Evolutionary conservation across 2,888 invertebrate species (phyloP), one percentile per base, ranked within the genome.

Genomic region (Eubasilissa splendida): DNA sequence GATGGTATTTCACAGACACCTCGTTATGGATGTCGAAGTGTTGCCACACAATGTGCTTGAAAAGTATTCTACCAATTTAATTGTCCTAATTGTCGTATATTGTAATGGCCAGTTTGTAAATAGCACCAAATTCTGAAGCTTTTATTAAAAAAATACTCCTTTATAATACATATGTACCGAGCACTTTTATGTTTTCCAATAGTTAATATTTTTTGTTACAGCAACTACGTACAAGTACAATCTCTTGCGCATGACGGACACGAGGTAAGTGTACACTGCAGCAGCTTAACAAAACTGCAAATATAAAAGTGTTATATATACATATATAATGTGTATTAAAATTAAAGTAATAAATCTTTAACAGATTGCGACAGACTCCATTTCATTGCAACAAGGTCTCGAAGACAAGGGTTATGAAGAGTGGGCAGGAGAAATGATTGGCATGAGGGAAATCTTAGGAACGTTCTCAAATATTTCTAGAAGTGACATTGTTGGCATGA

Each of bases 351-450:
- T 58, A 58, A 58, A 58, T 58, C 58, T 79, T 52, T 33, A 80
- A 14, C 80, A 90, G 91, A 91, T 93, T 83, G 93, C 91, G 60
- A 92, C 92, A 68, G 92, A 93, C 84, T 92, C 92, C 71, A 91
- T 93, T 80, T 93, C 93, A 2, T 90, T 92, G 84, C 96, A 97
- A 86, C 94, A 93, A 86, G 96, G 97, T 68, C 90, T 98, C 10
- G 96, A 97, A 89, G 96, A 96, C 88, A 95, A 96, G 88, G 95
- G 95, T 77, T 96, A 96, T 87, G 97, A 97, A 89, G 96, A 96
- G 87, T 97, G 97, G 97, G 95, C 95, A 0, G 96, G 96, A 33
- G 97, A 97, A 89, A 96, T 97, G 96, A 95, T 97, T 85, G 97
- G 97, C 74, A 97, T 97, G 97, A 92, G 96, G 83, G 96, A 96